Evolutionary conservation across 2,888 invertebrate species (phyloP).

Genomic region (Idaea biselata): DNA sequence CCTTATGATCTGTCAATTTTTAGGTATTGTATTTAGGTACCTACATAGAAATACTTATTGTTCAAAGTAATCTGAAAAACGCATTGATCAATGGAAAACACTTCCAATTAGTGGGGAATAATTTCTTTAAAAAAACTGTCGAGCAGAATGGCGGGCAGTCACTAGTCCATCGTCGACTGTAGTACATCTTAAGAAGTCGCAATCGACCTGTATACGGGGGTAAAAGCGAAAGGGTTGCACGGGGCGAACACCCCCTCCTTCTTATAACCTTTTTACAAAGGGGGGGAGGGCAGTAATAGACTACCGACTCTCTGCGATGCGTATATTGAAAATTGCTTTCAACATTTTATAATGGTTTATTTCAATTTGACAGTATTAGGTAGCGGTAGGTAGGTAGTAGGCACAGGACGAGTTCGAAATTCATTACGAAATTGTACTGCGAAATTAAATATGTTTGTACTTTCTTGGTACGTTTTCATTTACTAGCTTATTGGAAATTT

Average conservation of each 20-base stretch:
- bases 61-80: too few relatives aligned
- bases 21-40: too few relatives aligned
- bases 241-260: conserved; percentile 74
- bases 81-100: too few relatives aligned
- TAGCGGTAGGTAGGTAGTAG: neutral
- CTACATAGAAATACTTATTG: too few relatives aligned
- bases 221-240: conserved; percentile 80
- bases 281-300: conserved; percentile 68
- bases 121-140: neutral
- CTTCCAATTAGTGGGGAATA: too few relatives aligned
- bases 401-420: conserved; percentile 12
- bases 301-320: conserved; percentile 56
- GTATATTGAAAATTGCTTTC: conserved; percentile 37
- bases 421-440: neutral
- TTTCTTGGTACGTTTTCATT: neutral
- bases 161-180: neutral
- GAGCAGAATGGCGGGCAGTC: neutral
- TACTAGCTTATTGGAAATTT: neutral
- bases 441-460: neutral
- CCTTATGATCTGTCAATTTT: too few relatives aligned
- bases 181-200: neutral
- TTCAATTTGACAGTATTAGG: conserved; percentile 29
- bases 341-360: conserved; percentile 33
- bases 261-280: conserved; percentile 79
- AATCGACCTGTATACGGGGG: conserved; percentile 36